phyloP scores from a whole-genome alignment of 2,113 vertebrate species.

The Pomatostomus ruficeps region DNA sequence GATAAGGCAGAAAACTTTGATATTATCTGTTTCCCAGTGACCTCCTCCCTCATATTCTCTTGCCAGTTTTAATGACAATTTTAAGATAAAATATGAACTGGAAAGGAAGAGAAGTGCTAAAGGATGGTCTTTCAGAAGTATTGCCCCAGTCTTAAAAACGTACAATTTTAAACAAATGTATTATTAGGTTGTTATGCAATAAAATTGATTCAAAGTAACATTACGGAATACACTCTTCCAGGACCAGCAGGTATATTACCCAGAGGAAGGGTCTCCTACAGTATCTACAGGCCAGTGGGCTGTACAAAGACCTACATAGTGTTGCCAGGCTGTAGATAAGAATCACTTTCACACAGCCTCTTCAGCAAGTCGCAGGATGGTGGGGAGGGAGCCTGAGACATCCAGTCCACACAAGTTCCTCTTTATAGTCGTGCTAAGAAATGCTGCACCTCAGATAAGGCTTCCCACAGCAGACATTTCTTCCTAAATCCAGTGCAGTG shows the following conservation, averaged over 20 bases:
- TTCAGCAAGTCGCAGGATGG: neutral
- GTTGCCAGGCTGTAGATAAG: constrained; percentile 10
- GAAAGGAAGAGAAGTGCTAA: neutral
- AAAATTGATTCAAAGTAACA: neutral
- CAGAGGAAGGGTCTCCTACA: neutral
- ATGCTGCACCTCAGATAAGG: neutral
- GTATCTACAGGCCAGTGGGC: neutral
- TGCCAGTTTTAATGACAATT: neutral
- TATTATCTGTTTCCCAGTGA: neutral
- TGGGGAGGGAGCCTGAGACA: neutral
- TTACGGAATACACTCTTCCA: neutral
- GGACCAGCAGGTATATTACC: neutral
- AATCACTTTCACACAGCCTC: constrained; percentile 26
- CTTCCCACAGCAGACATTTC: constrained; percentile 4
- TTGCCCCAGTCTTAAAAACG: neutral
- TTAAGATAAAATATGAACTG: neutral
- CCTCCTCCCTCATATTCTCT: neutral
- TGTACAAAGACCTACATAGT: neutral
- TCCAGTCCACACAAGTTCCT: constrained; percentile 4
- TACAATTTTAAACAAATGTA: neutral
- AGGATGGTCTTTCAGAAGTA: neutral
- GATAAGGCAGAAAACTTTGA: neutral
- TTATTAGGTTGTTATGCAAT: rapidly evolving
- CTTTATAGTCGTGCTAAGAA: constrained; percentile 3
- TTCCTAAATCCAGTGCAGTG: neutral